Conservation (phyloP, 2,113 vertebrate genomes). For the Scytalopus superciliaris region DNA sequence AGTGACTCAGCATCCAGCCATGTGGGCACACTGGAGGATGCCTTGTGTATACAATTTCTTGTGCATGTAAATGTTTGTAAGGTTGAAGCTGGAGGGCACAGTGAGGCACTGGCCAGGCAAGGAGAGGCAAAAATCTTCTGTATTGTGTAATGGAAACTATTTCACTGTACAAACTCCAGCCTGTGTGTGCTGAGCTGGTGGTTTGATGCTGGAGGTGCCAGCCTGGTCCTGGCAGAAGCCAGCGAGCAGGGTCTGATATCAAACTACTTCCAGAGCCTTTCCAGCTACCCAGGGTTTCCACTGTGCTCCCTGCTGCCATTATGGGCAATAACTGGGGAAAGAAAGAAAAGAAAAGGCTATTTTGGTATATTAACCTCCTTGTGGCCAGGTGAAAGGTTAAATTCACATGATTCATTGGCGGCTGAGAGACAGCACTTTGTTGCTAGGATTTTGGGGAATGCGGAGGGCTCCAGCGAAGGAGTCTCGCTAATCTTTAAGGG, state of each 20-base stretch:
- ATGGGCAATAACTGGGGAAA: neutral
- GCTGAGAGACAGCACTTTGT: slow-evolving; percentile 75
- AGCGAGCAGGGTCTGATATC: neutral
- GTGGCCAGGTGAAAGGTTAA: slow-evolving; percentile 73
- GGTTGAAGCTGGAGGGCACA: neutral
- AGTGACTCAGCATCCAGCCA: neutral
- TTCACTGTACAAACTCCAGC: neutral
- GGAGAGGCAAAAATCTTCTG: neutral
- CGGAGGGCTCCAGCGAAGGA: slow-evolving; percentile 76
- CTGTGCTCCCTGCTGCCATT: neutral
- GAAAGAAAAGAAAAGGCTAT: neutral
- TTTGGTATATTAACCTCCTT: slow-evolving; percentile 55
- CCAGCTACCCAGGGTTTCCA: fast-evolving
- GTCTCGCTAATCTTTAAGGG: slow-evolving; percentile 85
- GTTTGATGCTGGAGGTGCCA: neutral
- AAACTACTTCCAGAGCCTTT: neutral
- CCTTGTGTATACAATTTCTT: neutral
- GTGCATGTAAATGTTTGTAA: neutral
- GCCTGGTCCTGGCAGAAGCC: neutral
- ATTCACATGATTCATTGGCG: slow-evolving; percentile 67
- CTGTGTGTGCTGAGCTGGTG: neutral
- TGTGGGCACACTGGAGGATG: neutral
- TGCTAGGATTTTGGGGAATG: slow-evolving; percentile 83
- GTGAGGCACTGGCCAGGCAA: neutral
- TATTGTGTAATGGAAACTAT: neutral